Conservation (phyloP, 1,140 invertebrate genomes). For the Aphaenogaster rudis region DNA sequence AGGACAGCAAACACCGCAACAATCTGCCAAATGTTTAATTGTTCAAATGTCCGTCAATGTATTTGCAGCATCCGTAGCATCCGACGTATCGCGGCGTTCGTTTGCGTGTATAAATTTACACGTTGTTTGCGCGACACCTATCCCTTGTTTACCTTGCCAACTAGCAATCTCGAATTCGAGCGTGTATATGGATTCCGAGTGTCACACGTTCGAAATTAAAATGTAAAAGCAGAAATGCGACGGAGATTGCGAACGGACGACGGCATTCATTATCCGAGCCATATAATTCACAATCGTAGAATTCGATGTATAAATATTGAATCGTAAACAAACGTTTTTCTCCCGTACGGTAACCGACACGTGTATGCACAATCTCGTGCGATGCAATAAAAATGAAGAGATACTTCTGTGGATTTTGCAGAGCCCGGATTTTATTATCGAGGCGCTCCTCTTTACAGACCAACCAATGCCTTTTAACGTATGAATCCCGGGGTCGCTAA, state of each 20-base stretch:
- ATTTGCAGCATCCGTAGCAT: conserved; percentile 23
- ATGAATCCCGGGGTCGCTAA: neutral
- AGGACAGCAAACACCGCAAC: conserved; percentile 39
- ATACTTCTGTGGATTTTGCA: neutral
- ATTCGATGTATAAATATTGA: neutral
- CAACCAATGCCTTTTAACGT: neutral
- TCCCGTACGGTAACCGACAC: no score
- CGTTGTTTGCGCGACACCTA: conserved; percentile 60
- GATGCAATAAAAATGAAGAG: neutral
- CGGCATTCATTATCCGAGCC: neutral
- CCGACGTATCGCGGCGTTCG: conserved; percentile 5
- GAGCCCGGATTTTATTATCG: neutral
- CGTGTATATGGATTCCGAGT: conserved; percentile 18
- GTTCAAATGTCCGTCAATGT: conserved; percentile 44
- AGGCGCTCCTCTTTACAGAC: neutral
- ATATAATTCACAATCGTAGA: neutral
- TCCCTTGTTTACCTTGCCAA: conserved; percentile 41
- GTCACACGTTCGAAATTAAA: conserved; percentile 29
- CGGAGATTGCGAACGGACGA: neutral
- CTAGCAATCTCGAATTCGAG: conserved; percentile 45
- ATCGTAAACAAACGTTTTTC: conserved; percentile 1
- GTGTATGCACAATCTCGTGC: neutral
- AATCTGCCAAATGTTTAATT: conserved; percentile 56
- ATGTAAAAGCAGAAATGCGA: conserved; percentile 35
- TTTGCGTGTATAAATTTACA: conserved; percentile 53